Evolutionary conservation across 2,113 vertebrate genomes (phyloP).

Genomic region (Tenebrosternarchus preto): DNA sequence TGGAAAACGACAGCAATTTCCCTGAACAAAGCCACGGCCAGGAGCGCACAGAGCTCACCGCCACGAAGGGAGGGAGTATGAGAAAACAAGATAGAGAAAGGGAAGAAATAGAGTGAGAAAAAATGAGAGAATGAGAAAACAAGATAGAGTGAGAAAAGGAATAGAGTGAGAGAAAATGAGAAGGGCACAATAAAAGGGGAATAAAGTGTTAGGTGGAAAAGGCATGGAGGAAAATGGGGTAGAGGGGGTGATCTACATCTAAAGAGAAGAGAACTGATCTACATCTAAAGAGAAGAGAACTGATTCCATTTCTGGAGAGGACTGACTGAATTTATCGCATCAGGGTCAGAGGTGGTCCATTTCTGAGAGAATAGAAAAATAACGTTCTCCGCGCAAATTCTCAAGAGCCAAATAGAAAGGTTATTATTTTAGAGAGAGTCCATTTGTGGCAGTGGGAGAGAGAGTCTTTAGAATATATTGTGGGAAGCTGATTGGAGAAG

Average conservation of each 20-base stretch:
- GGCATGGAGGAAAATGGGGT: constrained; percentile 1
- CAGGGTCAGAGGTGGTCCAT: constrained; percentile 49
- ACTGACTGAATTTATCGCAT: constrained; percentile 20
- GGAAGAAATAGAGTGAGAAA: constrained; percentile 52
- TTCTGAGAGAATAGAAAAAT: constrained; percentile 45
- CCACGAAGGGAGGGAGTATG: background rate
- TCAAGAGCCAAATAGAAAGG: constrained; percentile 49
- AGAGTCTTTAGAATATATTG: background rate
- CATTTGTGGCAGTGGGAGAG: constrained; percentile 27
- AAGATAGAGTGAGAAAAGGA: constrained; percentile 33
- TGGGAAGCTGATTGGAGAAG: background rate
- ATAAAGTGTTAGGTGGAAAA: constrained; percentile 11
- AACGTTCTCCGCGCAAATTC: constrained; percentile 36
- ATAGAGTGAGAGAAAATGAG: background rate
- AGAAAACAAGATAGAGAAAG: constrained; percentile 24
- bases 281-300: constrained; percentile 35
- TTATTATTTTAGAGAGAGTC: constrained; percentile 46
- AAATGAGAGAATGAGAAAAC: constrained; percentile 38
- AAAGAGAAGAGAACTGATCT: constrained; percentile 29
- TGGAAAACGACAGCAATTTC: constrained; percentile 52
- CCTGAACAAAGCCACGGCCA: constrained; percentile 47
- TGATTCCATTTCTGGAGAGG: constrained; percentile 35
- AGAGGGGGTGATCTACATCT: background rate
- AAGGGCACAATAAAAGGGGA: background rate
- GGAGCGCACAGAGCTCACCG: constrained; percentile 27